Evolutionary conservation across 2,797 vertebrate genomes (phyloP), one percentile per base, ranked within the genome.

Genomic region (Hephaestus fuliginosus): DNA sequence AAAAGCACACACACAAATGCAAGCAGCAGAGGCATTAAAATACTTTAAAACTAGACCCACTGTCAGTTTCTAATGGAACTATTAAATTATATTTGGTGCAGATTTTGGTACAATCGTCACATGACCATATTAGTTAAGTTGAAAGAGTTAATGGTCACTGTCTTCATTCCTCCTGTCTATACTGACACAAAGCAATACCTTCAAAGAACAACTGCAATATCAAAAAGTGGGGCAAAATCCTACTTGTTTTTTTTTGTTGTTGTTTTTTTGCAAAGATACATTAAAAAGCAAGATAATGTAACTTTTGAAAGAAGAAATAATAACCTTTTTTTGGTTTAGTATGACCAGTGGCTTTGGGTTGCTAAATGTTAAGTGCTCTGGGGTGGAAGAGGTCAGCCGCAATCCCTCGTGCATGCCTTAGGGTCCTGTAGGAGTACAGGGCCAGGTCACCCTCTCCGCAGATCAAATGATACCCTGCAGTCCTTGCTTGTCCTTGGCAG

Each of bases 1-100:
- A 64, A 46, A 66, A 62, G 15, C 18, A 25, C 60, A 70, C 60
- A 57, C 58, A 76, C 55, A 74, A 67, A 72, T 70, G 14, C 18
- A 43, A 55, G 48, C 36, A 70, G 33, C 8, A 41, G 10, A 74
- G 48, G 17, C 17, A 13, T 49, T 22, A 33, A 41, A 66, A n/a
- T 0, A n/a, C 8, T 15, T 60, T 12, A 33, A 66, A n/a, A 55
- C 53, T 33, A 44, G 22, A 70, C 8, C 57, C 18, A 44, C 8
- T 17, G n/a, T 55, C 8, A n/a, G 25, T 65, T 72, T 49, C 41
- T n/a, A 52, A 39, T 58, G 28, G 51, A 61, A n/a, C 0, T 52
- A 63, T 65, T 36, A 44, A 56, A 78, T 1, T 2, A 46, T 8
- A 22, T 36, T 68, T 58, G 28, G 39, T n/a, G 30, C 72, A 25